These are phyloP conservation scores for Streblospio benedicti DNA, from an alignment of 1,140 invertebrate genomes.

Conservation along the genomic window DNA sequence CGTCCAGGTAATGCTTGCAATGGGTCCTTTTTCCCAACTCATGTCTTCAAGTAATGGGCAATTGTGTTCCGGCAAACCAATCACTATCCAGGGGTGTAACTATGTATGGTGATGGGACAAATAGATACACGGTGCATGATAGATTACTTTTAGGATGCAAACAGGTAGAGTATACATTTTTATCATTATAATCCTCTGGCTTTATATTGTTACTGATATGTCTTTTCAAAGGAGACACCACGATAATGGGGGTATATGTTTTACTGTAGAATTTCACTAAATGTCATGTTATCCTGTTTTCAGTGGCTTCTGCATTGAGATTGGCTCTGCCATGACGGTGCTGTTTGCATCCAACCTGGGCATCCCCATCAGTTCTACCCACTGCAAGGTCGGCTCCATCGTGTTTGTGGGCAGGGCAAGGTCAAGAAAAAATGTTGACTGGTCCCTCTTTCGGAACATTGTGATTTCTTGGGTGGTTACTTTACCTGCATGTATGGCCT, in stretches of 20 bases:
- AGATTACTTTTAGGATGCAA: neutral
- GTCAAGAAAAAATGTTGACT: conserved; percentile 69
- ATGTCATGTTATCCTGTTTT: conserved; percentile 30
- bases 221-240: neutral
- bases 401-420: conserved; percentile 78
- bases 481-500: conserved; percentile 75
- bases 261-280: neutral
- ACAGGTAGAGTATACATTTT: neutral
- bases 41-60: too few species aligned
- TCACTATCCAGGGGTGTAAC: too few species aligned
- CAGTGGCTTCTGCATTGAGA: conserved; percentile 89
- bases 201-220: neutral
- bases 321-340: conserved; percentile 91
- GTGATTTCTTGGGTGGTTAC: conserved; percentile 94
- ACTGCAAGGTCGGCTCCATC: conserved; percentile 96
- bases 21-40: neutral
- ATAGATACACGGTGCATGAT: neutral
- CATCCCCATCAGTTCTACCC: conserved; percentile 94
- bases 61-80: too few species aligned
- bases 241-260: neutral
- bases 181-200: neutral
- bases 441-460: conserved; percentile 85
- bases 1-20: conserved; percentile 47
- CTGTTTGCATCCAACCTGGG: conserved; percentile 90
- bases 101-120: too few species aligned